phyloP scores from a whole-genome alignment of 2,888 invertebrate species.

The Autographa gamma region DNA sequence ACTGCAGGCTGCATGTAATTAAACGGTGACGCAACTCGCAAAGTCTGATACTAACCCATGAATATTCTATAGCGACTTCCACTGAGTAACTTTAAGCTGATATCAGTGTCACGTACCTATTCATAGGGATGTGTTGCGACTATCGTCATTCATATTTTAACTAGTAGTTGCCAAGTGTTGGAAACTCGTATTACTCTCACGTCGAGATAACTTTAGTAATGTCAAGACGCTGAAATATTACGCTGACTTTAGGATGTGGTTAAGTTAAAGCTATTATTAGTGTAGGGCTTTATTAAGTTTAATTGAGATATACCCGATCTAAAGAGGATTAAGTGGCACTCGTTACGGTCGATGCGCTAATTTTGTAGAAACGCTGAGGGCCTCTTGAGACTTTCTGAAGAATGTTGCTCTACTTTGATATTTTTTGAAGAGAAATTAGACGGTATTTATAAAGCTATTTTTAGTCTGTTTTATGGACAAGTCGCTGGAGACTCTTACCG shows the following conservation, averaged over 20 bases:
- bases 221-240: constrained; percentile 33
- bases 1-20: constrained; percentile 60
- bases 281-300: background rate
- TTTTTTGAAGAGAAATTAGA: background rate
- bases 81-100: constrained; percentile 51
- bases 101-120: constrained; percentile 56
- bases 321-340: constrained; percentile 1
- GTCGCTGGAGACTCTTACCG: too few relatives aligned
- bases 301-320: constrained; percentile 1
- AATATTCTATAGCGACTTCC: constrained; percentile 74
- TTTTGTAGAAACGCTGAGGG: background rate
- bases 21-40: constrained; percentile 60
- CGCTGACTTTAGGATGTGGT: constrained; percentile 6
- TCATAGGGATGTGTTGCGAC: constrained; percentile 30
- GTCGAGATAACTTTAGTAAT: constrained; percentile 21
- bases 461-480: too few relatives aligned
- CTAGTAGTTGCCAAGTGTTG: constrained; percentile 33
- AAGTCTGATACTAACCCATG: constrained; percentile 71
- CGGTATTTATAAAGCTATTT: too few relatives aligned
- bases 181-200: constrained; percentile 28
- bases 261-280: constrained; percentile 2
- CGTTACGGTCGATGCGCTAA: constrained; percentile 2
- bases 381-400: background rate
- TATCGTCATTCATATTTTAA: constrained; percentile 50
- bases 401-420: background rate